Evolutionary conservation across 1,140 invertebrate genomes (phyloP).

Genomic region (Sinonovacula constricta): DNA sequence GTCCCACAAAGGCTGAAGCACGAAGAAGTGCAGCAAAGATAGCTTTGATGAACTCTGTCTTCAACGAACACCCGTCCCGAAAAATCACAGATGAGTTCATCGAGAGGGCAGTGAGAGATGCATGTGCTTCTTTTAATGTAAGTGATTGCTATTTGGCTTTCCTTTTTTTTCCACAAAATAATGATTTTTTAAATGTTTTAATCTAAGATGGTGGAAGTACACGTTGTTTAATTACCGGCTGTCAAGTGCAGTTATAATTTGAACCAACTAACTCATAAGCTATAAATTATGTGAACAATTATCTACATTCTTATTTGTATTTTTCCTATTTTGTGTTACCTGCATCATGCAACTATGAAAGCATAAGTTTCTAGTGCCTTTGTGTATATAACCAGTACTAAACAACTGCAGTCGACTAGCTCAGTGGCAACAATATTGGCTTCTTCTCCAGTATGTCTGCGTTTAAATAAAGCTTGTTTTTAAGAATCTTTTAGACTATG

Average conservation of each 20-base stretch:
- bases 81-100: slow-evolving; percentile 96
- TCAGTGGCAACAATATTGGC: too few relatives aligned
- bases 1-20: slow-evolving; percentile 96
- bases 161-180: too few relatives aligned
- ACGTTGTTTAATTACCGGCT: neutral
- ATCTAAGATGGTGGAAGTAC: neutral
- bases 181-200: too few relatives aligned
- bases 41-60: slow-evolving; percentile 97
- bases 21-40: slow-evolving; percentile 96
- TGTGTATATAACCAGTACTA: too few relatives aligned
- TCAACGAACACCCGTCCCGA: slow-evolving; percentile 96
- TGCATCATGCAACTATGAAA: too few relatives aligned
- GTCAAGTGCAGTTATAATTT: neutral
- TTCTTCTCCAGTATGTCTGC: too few relatives aligned
- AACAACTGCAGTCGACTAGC: too few relatives aligned
- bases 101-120: slow-evolving; percentile 93
- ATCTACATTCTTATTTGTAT: neutral
- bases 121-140: slow-evolving; percentile 83
- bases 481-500: too few relatives aligned
- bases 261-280: neutral
- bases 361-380: too few relatives aligned
- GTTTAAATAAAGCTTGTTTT: too few relatives aligned
- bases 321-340: too few relatives aligned
- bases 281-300: neutral
- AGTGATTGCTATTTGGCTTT: too few relatives aligned